Evolutionary conservation across 1,140 invertebrate genomes (phyloP), one percentile per base, ranked within the genome.

Genomic region (Drosophila paulistorum): DNA sequence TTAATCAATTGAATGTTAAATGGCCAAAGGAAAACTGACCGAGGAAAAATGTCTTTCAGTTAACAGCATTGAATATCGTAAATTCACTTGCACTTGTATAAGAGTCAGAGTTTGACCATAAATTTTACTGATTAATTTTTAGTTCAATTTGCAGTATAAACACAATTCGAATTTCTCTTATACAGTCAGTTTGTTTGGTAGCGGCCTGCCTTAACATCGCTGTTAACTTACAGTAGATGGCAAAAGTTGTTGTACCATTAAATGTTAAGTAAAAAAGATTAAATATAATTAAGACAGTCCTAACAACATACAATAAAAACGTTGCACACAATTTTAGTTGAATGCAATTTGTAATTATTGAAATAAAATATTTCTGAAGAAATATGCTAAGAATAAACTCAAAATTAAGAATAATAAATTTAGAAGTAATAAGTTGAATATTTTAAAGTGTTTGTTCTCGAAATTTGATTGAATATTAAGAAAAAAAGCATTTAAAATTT

Each of bases 61-160:
- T 51, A 51, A 51, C 45, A 51, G 45, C 17, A 14, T 11, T 3
- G 17, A 51, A 51, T 51, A 51, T 51, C 45, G 45, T 51, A 51
- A 48, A 51, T 23, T 10, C 4, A 20, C 10, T 39, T 11, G 37
- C 9, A 20, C 17, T 9, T 17, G 45, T 48, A 51, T 51, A 51
- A 51, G 17, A 51, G 17, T 17, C 37, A 11, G 17, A 48, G 7
- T 48, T 9, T 9, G 20, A 23, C 45, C 9, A 51, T 51, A 51
- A 51, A 23, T 2, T 11, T 51, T 20, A 48, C 7, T 20, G 45
- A 20, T 10, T 1, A 20, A 30, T 30, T 6, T 30, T 30, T 7
- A 30, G 30, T 30, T 30, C 0, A 30, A 30, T 30, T 1, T 11
- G 17, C 9, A 51, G 23, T 2, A 7, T 4, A 39, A 11, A 3